Base-by-base conservation (phyloP, 2,888 invertebrate species). In the Trichogramma dendrolimi region DNA sequence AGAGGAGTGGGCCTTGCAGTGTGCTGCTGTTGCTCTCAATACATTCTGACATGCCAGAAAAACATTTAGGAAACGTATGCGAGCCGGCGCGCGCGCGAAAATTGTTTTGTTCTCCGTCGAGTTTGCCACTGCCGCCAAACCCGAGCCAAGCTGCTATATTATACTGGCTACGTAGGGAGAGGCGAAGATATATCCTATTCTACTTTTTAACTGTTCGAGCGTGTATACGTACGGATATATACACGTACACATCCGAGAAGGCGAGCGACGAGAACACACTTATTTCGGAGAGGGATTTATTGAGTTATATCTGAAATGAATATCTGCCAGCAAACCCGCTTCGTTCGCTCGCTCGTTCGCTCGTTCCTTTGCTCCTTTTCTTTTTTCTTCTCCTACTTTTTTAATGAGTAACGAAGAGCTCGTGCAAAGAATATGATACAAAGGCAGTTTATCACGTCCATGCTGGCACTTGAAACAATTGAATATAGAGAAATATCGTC, bases 41-140 rank as follows among this genome's bases (percentile, higher is more conserved):
- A 65, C 65, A 62, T 60, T 60, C 55, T 65, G 65, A 60, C 65
- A 60, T 65, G 65, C 60, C 60, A 62, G 62, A 65, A 65, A 65
- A 65, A 65, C 65, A 65, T 65, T 65, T 65, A 60, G 60, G n/a
- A 14, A 14, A 60, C 58, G 52, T 6, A 47, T 27, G 14, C 53
- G 50, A 10, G 48, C 7, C 11, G 51, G 48, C 40, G 44, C 47
- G 53, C 52, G 51, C 52, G 61, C 61, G 61, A 64, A 64, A 64
- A 64, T 64, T 62, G 61, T 54, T 58, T 58, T 59, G 58, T 64
- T 63, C 60, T 14, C 62, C 58, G 61, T 44, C 42, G 59, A 41
- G 14, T 44, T 41, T 52, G 14, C 14, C 14, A 14, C 14, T 14
- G 14, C 14, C 14, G 14, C 14, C 14, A 14, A 14, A 2, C 14